Evolutionary conservation across 2,888 invertebrate genomes (phyloP).

Genomic region (Standfussiana lucernea): DNA sequence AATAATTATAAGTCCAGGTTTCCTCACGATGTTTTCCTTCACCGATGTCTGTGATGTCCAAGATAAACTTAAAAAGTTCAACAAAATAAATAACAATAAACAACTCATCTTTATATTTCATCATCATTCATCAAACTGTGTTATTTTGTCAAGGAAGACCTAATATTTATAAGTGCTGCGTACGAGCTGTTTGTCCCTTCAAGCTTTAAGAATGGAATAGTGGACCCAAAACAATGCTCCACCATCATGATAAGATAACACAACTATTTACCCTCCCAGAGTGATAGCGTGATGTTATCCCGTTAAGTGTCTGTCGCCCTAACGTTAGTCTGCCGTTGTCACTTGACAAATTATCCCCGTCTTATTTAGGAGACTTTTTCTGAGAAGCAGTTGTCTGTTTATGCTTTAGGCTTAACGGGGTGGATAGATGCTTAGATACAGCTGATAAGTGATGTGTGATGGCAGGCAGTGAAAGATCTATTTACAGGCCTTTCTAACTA

Average conservation of each 20-base stretch:
- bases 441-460: not conserved
- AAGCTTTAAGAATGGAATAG: not conserved
- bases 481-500: not conserved
- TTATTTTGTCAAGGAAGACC: no score
- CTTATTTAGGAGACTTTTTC: not conserved
- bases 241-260: slow-evolving; percentile 23
- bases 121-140: no score
- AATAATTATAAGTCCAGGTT: no score
- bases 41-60: no score
- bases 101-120: no score
- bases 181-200: no score
- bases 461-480: not conserved
- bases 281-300: slow-evolving; percentile 28
- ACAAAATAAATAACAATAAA: no score
- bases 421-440: not conserved
- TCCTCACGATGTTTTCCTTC: no score
- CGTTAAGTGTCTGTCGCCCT: slow-evolving; percentile 30
- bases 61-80: no score
- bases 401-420: not conserved
- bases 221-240: not conserved
- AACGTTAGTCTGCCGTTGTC: slow-evolving; percentile 24
- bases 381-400: not conserved
- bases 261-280: slow-evolving; percentile 10
- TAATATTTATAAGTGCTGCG: no score
- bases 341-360: slow-evolving; percentile 50